Evolutionary conservation across 1,140 invertebrate species (phyloP), one percentile per base, ranked within the genome.

Genomic region (Drosophila neocordata): DNA sequence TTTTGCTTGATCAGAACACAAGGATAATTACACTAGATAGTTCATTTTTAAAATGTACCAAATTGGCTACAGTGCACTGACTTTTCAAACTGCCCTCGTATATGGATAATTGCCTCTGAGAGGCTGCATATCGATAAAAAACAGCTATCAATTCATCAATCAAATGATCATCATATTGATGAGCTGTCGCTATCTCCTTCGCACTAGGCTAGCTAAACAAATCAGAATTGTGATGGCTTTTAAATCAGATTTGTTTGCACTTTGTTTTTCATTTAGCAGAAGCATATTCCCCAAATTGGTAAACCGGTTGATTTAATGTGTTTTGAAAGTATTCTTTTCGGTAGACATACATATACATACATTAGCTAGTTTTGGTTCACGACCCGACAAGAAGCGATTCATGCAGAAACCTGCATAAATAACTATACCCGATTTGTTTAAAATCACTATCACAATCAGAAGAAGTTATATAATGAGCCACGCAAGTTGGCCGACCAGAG

Each of bases 101-200:
- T 18, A 64, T 60, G 58, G 67, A 67, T 57, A 66, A 74, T 68
- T 75, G 71, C 73, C 73, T 63, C 73, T 81, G 73, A 81, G 63
- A 73, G 24, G 52, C 44, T 66, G 60, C 73, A 63, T 61, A 60
- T 52, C 62, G 87, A 82, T 78, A 73, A 9, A 8, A 75, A 74
- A 77, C 70, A 69, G 58, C 79, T 88, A 82, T 88, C 59, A 85
- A 83, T 69, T 77, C 74, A 82, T 88, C 79, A 88, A 88, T 57
- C 67, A 60, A 63, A 71, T 31, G 41, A 76, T 85, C 75, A 74
- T 75, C 73, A 69, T 57, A 27, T 61, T 27, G 22, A 38, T 11
- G 18, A 11, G 48, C 11, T 61, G 34, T 59, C n/a, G 34, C 2
- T 59, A 12, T 11, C 13, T 38, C 44, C 18, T 3, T 56, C 13